Percentiles rank a stretch among this genome's conserved stretches.
Conservation (phyloP, 2,888 invertebrate genomes). For the Drosophila multiciliata region DNA sequence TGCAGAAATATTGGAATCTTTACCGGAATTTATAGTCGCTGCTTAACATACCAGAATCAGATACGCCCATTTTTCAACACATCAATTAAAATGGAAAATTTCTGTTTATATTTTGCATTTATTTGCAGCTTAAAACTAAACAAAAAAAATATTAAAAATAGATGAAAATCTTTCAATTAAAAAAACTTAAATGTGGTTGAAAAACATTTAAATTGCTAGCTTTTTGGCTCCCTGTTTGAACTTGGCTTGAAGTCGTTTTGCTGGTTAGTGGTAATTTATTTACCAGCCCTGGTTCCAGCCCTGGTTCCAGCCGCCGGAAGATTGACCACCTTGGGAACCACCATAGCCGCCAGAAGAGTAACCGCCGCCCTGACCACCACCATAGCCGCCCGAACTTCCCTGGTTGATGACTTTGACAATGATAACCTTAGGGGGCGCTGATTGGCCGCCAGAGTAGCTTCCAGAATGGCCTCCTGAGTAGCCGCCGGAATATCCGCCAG, state of each 20-base stretch:
- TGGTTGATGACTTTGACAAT: constrained; percentile 41
- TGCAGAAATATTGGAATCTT: background rate
- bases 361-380: background rate
- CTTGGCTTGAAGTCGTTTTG: constrained; percentile 15
- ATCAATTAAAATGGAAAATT: constrained; percentile 52
- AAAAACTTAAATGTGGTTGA: constrained; percentile 43
- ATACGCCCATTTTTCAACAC: background rate
- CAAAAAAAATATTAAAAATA: constrained; percentile 32
- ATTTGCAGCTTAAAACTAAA: constrained; percentile 39
- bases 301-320: constrained; percentile 50
- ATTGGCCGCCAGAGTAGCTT: constrained; percentile 26
- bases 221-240: constrained; percentile 64
- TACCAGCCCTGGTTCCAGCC: constrained; percentile 67
- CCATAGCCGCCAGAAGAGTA: constrained; percentile 39
- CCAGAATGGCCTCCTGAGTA: constrained; percentile 47
- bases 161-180: constrained; percentile 2
- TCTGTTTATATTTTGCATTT: constrained; percentile 43
- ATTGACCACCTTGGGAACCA: constrained; percentile 37
- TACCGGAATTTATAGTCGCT: background rate
- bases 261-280: constrained; percentile 7
- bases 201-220: constrained; percentile 31
- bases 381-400: constrained; percentile 12
- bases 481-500: constrained; percentile 53
- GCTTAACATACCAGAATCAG: background rate
- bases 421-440: constrained; percentile 32